Base-by-base conservation (phyloP, 37 sponge, comb jelly and placozoan genomes). In the Halichondria panicea region DNA sequence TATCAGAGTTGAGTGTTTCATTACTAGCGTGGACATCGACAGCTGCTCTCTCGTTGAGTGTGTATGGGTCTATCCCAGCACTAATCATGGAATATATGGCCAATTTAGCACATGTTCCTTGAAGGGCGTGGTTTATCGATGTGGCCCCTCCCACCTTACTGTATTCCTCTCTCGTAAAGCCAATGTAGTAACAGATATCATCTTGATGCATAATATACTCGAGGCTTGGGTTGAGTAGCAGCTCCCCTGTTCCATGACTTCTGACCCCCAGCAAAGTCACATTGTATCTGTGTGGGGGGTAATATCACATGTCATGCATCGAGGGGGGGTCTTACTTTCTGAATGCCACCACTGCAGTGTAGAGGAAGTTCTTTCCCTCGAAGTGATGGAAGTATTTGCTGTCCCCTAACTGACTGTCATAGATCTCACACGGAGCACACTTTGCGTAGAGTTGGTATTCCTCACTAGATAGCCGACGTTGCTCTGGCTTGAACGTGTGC, bases 311-410 rank as follows among this genome's bases (percentile, higher is more conserved):
- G 3, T 39, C 3, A 64, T n/a, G n/a, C n/a, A n/a, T n/a, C n/a
- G n/a, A n/a, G n/a, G n/a, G n/a, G n/a, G n/a, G n/a, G n/a, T n/a
- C 80, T 69, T 12, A 79, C 80, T 69, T 79, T 44, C 90, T 78
- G 70, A 66, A 81, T 22, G 81, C 88, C 54, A 87, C 77, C 6
- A 87, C 88, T 22, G 88, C 74, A 0, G 93, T 66, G 68, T 76
- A 92, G 22, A 92, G 84, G 63, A 92, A 92, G 72, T 92, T 92
- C 77, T 92, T 92, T 30, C 80, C 84, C 9, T 65, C 83, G 54
- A 86, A 92, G 36, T 71, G 84, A 35, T 75, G 75, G 44, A 92
- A 87, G 52, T 86, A 71, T 34, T 36, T 45, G 68, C 88, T 87
- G 25, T 87, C 93, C 18, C 81, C 72, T 41, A 92, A 72, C 32